A percentile compares a stretch with the other conserved stretches of the same genome.
Evolutionary conservation across 2,888 invertebrate genomes (phyloP).

Genomic region (Phengaris arion): DNA sequence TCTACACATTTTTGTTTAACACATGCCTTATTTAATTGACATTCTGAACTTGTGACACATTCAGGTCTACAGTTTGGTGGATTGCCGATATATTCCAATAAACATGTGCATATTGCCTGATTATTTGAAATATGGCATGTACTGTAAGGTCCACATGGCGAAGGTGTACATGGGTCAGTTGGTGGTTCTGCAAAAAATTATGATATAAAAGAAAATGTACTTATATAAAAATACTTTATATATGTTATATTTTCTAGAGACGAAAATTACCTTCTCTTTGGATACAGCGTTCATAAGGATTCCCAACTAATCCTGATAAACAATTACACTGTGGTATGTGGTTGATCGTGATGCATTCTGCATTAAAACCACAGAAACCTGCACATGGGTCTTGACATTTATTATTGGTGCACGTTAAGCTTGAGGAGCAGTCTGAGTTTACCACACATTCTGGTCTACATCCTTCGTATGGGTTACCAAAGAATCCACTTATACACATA

Average conservation of each 20-base stretch:
- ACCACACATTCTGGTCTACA: conserved; percentile 86
- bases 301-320: conserved; percentile 82
- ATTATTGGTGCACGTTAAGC: conserved; percentile 82
- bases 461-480: conserved; percentile 84
- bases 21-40: conserved; percentile 88
- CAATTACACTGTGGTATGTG: conserved; percentile 89
- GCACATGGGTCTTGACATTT: conserved; percentile 86
- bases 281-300: conserved; percentile 80
- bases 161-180: conserved; percentile 84
- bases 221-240: neutral
- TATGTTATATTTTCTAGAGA: neutral
- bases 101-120: conserved; percentile 85
- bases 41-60: conserved; percentile 88
- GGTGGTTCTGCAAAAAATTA: conserved; percentile 53
- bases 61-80: conserved; percentile 89
- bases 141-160: conserved; percentile 89
- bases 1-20: conserved; percentile 87
- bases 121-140: conserved; percentile 82
- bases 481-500: conserved; percentile 83
- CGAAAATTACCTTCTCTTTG: conserved; percentile 57
- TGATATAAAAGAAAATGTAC: neutral
- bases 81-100: conserved; percentile 83
- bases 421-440: conserved; percentile 83
- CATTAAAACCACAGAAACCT: conserved; percentile 87
- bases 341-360: conserved; percentile 86